Evolutionary conservation across 2,113 vertebrate species (phyloP).

Genomic region (Eurystomus gularis): DNA sequence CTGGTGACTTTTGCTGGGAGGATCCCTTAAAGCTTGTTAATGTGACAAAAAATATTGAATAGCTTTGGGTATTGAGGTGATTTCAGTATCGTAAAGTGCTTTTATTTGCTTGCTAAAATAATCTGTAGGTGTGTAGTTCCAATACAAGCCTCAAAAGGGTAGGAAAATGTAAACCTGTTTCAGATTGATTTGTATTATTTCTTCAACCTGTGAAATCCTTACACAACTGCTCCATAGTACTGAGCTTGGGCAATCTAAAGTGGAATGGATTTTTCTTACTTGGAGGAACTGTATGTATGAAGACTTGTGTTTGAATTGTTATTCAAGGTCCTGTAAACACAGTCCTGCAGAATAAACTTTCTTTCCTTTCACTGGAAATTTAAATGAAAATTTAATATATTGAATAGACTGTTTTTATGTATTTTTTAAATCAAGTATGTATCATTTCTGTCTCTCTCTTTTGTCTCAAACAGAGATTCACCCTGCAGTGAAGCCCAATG

Average conservation of each 20-base stretch:
- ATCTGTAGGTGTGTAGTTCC: not conserved
- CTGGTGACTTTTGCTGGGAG: not conserved
- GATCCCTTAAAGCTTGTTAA: not conserved
- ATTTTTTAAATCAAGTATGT: not conserved
- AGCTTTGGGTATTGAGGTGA: not conserved
- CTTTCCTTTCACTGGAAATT: constrained; percentile 20
- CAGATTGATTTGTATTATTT: not conserved
- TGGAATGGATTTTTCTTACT: not conserved
- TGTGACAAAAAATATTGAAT: not conserved
- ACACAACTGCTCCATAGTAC: not conserved
- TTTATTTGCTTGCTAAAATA: not conserved
- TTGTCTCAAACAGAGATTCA: constrained; percentile 83
- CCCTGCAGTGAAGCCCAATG: constrained; percentile 83
- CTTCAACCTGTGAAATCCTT: not conserved
- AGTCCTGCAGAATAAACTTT: not conserved
- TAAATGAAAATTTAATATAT: not conserved
- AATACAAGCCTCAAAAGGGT: not conserved
- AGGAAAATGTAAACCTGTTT: not conserved
- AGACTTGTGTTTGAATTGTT: not conserved
- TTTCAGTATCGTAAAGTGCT: not conserved
- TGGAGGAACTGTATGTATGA: not conserved
- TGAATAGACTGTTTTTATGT: not conserved
- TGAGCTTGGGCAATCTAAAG: not conserved
- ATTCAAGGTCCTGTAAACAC: not conserved
- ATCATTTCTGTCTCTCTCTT: not conserved